These are phyloP conservation scores for Apocrypta bakeri DNA, from an alignment of 1,140 invertebrate species.

Conservation along the genomic window DNA sequence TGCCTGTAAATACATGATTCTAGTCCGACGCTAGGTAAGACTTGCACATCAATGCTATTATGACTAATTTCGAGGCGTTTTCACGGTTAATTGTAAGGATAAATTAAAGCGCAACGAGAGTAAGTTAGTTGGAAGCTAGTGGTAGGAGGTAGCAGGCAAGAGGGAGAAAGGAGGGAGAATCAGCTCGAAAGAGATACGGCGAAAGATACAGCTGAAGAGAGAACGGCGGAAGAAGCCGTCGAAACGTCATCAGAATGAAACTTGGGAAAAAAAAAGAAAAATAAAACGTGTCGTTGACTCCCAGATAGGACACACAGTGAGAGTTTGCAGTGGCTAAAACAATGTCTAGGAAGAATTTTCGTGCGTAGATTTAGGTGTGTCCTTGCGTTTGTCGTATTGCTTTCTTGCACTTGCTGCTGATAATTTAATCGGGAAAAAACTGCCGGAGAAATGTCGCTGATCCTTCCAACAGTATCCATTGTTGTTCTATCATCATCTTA, in stretches of 20 bases:
- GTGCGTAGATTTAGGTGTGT: background rate
- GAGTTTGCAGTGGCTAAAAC: background rate
- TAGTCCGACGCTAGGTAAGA: slow-evolving; percentile 31
- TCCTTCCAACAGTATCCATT: background rate
- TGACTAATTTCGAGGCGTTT: background rate
- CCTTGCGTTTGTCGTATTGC: background rate
- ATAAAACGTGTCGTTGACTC: slow-evolving; percentile 20
- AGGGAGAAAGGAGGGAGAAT: background rate
- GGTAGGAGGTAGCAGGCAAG: background rate
- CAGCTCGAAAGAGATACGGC: no score
- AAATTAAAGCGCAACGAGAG: background rate
- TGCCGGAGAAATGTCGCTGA: background rate
- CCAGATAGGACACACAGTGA: background rate
- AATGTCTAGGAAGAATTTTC: background rate
- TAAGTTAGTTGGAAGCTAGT: background rate
- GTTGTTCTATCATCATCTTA: background rate
- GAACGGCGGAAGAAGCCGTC: background rate
- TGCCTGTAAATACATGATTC: slow-evolving; percentile 14
- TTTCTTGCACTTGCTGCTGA: background rate
- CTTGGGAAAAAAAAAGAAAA: background rate
- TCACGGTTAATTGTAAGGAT: background rate
- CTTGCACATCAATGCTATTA: background rate
- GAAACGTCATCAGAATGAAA: slow-evolving; percentile 13
- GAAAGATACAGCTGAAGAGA: no score
- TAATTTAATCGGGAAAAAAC: background rate